Conservation (phyloP, 1,140 invertebrate genomes). For the Drosophila tsacasi region DNA sequence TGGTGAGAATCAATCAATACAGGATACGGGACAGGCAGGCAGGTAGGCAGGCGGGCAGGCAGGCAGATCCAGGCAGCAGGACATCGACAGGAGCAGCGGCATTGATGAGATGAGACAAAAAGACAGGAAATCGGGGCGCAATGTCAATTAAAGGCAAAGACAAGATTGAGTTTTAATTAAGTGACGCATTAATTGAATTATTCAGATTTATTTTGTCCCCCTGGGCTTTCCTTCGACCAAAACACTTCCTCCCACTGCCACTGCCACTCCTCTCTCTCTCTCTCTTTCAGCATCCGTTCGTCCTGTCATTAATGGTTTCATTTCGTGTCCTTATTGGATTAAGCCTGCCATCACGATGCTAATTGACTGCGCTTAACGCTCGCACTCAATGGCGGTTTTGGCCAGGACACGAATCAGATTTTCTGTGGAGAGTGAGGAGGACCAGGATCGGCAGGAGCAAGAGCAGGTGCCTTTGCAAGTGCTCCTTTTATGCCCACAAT, state of each 20-base stretch:
- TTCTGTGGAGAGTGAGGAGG: neutral
- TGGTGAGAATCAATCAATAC: too few species aligned
- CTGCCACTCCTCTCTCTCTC: neutral
- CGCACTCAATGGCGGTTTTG: constrained; percentile 20
- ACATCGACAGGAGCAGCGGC: neutral
- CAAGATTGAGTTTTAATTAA: constrained; percentile 82
- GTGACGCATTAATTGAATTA: constrained; percentile 82
- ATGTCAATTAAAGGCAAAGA: constrained; percentile 74
- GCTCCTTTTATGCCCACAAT: constrained; percentile 54
- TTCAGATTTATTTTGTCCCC: constrained; percentile 71
- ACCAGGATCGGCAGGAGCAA: neutral
- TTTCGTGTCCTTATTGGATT: constrained; percentile 81
- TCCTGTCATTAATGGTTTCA: constrained; percentile 73
- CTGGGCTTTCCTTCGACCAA: constrained; percentile 1
- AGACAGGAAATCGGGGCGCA: constrained; percentile 48
- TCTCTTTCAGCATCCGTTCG: constrained; percentile 27
- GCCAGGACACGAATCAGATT: constrained; percentile 1
- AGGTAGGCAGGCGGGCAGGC: too few species aligned
- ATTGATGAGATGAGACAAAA: neutral
- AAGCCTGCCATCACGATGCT: constrained; percentile 68
- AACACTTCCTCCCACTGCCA: neutral
- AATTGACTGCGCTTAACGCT: constrained; percentile 76
- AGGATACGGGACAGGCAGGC: too few species aligned
- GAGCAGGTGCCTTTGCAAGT: constrained; percentile 28
- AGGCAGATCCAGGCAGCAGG: neutral